Evolutionary conservation across 1,140 invertebrate genomes (phyloP).

Genomic region (Branchinecta lynchi): DNA sequence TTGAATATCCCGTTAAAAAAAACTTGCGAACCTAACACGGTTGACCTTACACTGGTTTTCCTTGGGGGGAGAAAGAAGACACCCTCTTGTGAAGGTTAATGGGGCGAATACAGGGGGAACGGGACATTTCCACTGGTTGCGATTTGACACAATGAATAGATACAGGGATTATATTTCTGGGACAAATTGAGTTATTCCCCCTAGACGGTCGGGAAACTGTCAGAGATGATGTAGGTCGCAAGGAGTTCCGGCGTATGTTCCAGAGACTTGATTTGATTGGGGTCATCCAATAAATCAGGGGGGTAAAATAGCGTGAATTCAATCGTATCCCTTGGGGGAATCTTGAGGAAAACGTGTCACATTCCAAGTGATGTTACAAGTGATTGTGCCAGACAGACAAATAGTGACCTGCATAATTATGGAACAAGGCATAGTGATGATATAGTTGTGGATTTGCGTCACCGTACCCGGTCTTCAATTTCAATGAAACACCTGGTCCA

Average conservation of each 20-base stretch:
- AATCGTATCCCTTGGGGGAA: no score
- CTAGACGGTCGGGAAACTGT: neutral
- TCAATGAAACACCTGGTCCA: no score
- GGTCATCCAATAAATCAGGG: neutral
- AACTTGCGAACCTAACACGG: neutral
- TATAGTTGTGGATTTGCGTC: no score
- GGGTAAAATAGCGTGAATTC: neutral
- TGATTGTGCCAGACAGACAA: no score
- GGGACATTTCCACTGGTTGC: constrained; percentile 8
- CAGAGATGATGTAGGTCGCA: neutral
- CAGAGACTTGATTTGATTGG: neutral
- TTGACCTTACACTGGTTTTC: neutral
- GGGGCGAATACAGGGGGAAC: neutral
- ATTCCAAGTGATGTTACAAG: no score
- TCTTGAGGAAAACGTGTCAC: no score
- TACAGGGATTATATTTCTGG: constrained; percentile 10
- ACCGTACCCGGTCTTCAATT: no score
- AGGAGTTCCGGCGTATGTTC: constrained; percentile 5
- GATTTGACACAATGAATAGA: constrained; percentile 11
- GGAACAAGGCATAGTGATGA: no score
- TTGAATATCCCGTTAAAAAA: no score
- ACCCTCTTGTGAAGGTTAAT: neutral
- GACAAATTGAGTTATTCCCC: constrained; percentile 11
- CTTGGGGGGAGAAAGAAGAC: constrained; percentile 3
- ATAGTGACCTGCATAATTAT: no score